Evolutionary conservation across 2,797 vertebrate species (phyloP).

Genomic region (Enteromius radiatus): DNA sequence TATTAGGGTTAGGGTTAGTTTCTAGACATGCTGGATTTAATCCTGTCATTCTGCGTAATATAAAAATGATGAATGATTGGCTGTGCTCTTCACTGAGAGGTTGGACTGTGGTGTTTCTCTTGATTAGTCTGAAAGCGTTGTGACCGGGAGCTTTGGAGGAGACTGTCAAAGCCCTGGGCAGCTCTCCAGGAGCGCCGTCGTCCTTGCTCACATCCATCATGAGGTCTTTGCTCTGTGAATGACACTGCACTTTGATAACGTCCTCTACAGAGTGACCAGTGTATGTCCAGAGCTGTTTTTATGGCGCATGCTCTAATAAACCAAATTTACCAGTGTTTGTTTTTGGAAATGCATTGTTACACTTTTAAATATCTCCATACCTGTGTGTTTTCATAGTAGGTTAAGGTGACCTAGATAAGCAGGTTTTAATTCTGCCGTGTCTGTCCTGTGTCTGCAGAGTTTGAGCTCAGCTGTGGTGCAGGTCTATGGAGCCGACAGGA

Average conservation of each 20-base stretch:
- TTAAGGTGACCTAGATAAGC: not conserved
- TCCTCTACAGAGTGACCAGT: not conserved
- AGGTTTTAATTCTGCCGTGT: not conserved
- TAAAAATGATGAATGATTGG: not conserved
- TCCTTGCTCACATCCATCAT: not conserved
- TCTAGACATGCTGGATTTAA: not conserved
- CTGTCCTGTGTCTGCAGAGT: conserved; percentile 71
- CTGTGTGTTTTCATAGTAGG: not conserved
- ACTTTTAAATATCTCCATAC: not conserved
- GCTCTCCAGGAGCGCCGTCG: not conserved
- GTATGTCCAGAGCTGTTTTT: not conserved
- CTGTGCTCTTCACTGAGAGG: not conserved
- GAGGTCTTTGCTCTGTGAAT: conserved; percentile 3
- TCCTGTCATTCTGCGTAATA: not conserved
- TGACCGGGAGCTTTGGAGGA: conserved; percentile 41
- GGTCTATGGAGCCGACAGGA: conserved; percentile 88
- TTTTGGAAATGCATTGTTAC: not conserved
- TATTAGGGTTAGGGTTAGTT: no score
- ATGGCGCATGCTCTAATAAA: not conserved
- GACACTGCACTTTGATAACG: not conserved
- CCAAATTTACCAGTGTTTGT: not conserved
- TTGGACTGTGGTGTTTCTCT: not conserved
- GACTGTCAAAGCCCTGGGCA: conserved; percentile 32
- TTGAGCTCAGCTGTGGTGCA: conserved; percentile 93
- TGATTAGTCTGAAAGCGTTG: conserved; percentile 22